phyloP scores from a whole-genome alignment of 2,797 vertebrate species.

The Schizothorax lantsangensis region DNA sequence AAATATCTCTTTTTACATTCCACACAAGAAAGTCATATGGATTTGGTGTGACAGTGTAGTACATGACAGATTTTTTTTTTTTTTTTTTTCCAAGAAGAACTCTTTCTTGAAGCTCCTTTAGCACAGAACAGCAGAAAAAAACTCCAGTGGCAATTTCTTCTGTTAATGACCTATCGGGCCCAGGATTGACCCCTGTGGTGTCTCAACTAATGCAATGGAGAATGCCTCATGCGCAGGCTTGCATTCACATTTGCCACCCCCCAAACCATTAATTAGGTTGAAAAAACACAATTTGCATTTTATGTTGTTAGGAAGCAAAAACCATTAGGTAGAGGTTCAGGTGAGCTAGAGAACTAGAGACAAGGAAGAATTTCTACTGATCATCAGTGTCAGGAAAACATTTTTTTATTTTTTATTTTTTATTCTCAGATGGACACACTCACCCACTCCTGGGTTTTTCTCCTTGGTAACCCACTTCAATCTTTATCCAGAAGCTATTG shows the following conservation, averaged over 20 bases:
- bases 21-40: neutral
- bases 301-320: constrained; percentile 22
- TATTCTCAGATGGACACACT: neutral
- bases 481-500: constrained; percentile 14
- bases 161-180: constrained; percentile 18
- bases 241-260: neutral
- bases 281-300: neutral
- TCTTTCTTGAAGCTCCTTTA: neutral
- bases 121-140: neutral
- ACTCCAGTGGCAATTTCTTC: neutral
- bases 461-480: constrained; percentile 38
- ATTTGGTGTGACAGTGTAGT: neutral
- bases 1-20: neutral
- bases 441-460: constrained; percentile 36
- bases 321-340: neutral
- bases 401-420: too few relatives aligned
- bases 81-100: neutral
- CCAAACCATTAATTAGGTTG: constrained; percentile 32
- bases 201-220: neutral
- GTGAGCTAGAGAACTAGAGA: neutral
- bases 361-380: constrained; percentile 3
- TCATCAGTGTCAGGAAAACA: neutral
- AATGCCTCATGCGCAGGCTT: neutral
- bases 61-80: neutral
- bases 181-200: constrained; percentile 21